Evolutionary conservation across 2,113 vertebrate species (phyloP).

Genomic region (Pagrus major): DNA sequence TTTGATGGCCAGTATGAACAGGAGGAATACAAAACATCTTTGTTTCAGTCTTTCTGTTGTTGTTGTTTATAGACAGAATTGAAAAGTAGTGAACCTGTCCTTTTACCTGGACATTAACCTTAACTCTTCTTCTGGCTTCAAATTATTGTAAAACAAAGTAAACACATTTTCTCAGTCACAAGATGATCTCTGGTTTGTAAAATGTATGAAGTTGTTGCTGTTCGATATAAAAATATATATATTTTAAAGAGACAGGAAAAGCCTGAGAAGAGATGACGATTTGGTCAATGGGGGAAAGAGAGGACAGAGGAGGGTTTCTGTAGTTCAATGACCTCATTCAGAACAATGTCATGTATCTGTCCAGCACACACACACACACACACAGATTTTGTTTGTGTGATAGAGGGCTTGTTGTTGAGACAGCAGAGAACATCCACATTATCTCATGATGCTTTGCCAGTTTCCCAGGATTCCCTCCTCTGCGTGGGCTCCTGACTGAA

Average conservation of each 20-base stretch:
- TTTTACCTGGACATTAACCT: too few relatives aligned
- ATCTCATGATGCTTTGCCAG: slow-evolving; percentile 7
- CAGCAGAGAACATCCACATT: slow-evolving; percentile 9
- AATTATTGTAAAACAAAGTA: too few relatives aligned
- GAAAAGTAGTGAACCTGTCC: too few relatives aligned
- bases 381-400: slow-evolving; percentile 2
- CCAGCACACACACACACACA: neutral
- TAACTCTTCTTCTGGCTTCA: too few relatives aligned
- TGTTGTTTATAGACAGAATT: too few relatives aligned
- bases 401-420: slow-evolving; percentile 28
- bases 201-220: neutral
- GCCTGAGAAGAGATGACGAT: neutral
- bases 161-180: too few relatives aligned
- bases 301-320: slow-evolving; percentile 15
- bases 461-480: slow-evolving; percentile 46
- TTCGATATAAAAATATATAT: neutral
- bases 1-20: too few relatives aligned
- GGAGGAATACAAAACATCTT: too few relatives aligned
- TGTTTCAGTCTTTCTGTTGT: too few relatives aligned
- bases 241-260: neutral
- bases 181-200: too few relatives aligned
- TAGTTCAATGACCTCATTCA: slow-evolving; percentile 29
- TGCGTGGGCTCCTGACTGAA: slow-evolving; percentile 17
- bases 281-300: neutral
- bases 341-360: neutral